Evolutionary conservation across 2,888 invertebrate species (phyloP), one percentile per base, ranked within the genome.

Genomic region (Eilema sororculum): DNA sequence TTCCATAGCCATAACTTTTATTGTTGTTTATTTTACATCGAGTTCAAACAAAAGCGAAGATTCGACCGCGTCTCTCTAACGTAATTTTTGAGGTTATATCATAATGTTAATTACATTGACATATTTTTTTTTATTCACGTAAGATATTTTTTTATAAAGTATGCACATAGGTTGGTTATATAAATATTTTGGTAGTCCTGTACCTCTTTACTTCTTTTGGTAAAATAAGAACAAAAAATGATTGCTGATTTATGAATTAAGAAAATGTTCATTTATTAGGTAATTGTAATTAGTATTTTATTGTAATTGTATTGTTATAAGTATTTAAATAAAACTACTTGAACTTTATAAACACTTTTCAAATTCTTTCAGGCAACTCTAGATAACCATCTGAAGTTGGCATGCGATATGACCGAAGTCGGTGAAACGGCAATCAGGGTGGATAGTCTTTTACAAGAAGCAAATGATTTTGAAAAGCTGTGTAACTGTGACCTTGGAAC

Each of bases 341-440:
- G 30, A 33, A 33, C 16, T 41, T 41, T 4, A 8, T 16, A 41
- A 16, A 46, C 3, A 6, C 46, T 46, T 13, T 41, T 46, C 37
- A 46, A 28, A 22, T 70, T 69, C 22, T 71, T 75, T 2, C 67
- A 97, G 97, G 96, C 96, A 68, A 97, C 96, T 88, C 97, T 98
- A 91, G 98, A 98, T 91, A 96, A 96, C 67, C 97, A 98, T 92
- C 93, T 98, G 83, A 98, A 98, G 94, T 96, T 96, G 65, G 96
- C 98, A 62, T 96, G 97, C 74, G 98, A 98, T 81, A 98, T 98
- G 98, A 97, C 97, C 2, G 98, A 98, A 91, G 96, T 98, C 70
- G 98, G 98, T 8, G 99, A 99, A 90, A 98, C 98, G n/a, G 97
- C 98, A 56, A 95, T 95, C 65, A 96, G 98, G 82, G 98, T 98